Percentiles rank a stretch among this genome's conserved stretches.
phyloP scores from a whole-genome alignment of 2,888 invertebrate species.

The Conomelus anceps region DNA sequence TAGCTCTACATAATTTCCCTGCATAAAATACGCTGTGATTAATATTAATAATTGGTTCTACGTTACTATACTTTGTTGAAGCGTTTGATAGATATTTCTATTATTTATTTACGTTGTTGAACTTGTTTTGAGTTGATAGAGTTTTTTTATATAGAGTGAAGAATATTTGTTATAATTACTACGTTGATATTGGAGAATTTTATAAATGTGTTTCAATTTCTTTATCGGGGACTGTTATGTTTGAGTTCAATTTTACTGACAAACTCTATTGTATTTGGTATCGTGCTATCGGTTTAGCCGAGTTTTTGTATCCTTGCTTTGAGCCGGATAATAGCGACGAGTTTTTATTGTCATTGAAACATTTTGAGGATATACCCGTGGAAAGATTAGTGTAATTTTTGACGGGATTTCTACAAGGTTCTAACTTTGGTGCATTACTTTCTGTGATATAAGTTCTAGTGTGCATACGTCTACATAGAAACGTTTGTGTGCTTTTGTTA shows the following conservation, averaged over 20 bases:
- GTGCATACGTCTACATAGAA: background rate
- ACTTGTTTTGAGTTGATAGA: background rate
- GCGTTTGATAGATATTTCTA: background rate
- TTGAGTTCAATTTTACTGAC: background rate
- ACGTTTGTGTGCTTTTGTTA: background rate
- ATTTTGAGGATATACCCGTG: background rate
- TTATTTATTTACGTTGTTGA: background rate
- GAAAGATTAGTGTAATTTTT: background rate
- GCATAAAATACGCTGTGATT: background rate
- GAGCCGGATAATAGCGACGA: background rate
- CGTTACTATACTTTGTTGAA: background rate
- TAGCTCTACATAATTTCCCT: background rate
- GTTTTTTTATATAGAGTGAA: background rate
- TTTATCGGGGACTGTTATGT: background rate
- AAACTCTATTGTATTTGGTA: background rate
- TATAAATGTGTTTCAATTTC: background rate
- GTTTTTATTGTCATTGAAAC: background rate
- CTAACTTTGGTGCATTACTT: background rate
- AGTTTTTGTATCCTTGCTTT: constrained; percentile 1
- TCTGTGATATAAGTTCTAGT: background rate
- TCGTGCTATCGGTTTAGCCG: background rate
- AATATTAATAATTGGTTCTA: background rate
- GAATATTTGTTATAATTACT: background rate
- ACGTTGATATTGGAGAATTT: background rate
- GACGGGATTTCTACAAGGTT: background rate